phyloP scores from a whole-genome alignment of 2,113 vertebrate species.

The Oryzias javanicus region DNA sequence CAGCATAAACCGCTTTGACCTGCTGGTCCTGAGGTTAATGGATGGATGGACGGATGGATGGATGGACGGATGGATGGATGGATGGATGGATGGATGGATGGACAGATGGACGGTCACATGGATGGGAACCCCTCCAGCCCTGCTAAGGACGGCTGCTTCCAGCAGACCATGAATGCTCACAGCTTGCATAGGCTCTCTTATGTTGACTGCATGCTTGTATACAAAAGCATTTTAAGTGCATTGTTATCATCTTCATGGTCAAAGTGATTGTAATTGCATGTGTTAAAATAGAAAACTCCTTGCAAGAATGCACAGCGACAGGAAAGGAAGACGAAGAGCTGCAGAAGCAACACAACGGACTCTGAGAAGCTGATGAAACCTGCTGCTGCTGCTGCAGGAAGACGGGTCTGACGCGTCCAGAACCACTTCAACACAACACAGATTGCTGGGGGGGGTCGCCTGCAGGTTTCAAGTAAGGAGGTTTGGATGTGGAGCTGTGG shows the following conservation, averaged over 20 bases:
- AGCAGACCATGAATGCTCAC: neutral
- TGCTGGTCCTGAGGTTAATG: neutral
- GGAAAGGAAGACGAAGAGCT: too few relatives aligned
- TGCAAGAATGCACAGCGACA: too few relatives aligned
- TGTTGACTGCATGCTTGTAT: constrained; percentile 19
- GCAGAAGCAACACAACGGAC: too few relatives aligned
- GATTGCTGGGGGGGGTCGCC: neutral
- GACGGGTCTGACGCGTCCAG: neutral
- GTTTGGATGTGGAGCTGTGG: constrained; percentile 9
- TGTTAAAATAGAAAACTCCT: constrained; percentile 4
- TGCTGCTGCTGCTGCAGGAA: neutral
- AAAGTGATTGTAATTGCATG: constrained; percentile 14
- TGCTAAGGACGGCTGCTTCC: neutral
- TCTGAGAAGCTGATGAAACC: neutral
- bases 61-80: neutral
- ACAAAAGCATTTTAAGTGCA: constrained; percentile 18
- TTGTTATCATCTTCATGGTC: constrained; percentile 15
- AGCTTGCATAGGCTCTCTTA: constrained; percentile 9
- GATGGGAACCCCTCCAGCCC: neutral
- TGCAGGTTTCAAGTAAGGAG: constrained; percentile 21
- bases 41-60: neutral
- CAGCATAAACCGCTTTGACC: too few relatives aligned
- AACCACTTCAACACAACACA: neutral
- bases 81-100: neutral
- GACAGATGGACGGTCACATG: neutral